These are phyloP conservation scores for Pemphredon lugubris DNA, from an alignment of 2,888 invertebrate species.

Conservation along the genomic window DNA sequence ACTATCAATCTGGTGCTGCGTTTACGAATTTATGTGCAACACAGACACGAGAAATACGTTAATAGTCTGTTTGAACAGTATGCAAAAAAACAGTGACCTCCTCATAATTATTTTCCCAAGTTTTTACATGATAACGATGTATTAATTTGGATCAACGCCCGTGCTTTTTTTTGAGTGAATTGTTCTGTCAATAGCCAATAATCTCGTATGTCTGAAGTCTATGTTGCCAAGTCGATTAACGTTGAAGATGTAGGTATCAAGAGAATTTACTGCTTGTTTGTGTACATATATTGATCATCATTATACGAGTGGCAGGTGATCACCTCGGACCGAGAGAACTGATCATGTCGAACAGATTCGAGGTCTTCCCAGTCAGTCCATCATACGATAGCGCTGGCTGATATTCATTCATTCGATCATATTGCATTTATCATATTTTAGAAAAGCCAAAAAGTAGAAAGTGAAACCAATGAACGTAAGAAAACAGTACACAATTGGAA, in stretches of 20 bases:
- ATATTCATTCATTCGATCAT: conserved; percentile 75
- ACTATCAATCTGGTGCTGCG: too few relatives aligned
- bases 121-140: too few relatives aligned
- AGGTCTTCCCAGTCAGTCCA: conserved; percentile 45
- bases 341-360: conserved; percentile 14
- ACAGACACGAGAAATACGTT: too few relatives aligned
- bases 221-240: conserved; percentile 16
- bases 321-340: conserved; percentile 41
- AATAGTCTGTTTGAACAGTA: too few relatives aligned
- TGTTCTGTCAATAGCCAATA: not conserved
- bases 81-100: too few relatives aligned
- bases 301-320: conserved; percentile 49
- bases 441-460: conserved; percentile 82
- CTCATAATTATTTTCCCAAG: too few relatives aligned
- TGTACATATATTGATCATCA: conserved; percentile 29
- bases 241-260: conserved; percentile 24
- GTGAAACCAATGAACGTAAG: conserved; percentile 79
- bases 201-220: not conserved
- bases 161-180: too few relatives aligned
- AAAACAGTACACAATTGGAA: conserved; percentile 80
- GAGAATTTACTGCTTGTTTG: conserved; percentile 19
- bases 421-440: conserved; percentile 80
- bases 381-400: conserved; percentile 47
- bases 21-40: too few relatives aligned
- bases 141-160: too few relatives aligned